phyloP scores from a whole-genome alignment of 2,113 vertebrate species.

The Chauna torquata region DNA sequence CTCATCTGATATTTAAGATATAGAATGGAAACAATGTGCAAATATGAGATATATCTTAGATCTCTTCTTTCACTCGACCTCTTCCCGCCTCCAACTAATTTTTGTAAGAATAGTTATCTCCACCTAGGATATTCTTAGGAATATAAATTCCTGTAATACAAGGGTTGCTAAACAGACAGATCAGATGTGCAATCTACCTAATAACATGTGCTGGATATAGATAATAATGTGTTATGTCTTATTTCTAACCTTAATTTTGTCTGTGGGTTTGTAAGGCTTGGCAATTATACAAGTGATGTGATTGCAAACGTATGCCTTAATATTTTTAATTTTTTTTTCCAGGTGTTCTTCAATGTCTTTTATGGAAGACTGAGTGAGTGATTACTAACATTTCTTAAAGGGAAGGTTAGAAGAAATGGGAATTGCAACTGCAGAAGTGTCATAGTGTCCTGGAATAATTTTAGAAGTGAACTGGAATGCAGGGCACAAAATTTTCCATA shows the following conservation, averaged over 20 bases:
- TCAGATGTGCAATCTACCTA: background rate
- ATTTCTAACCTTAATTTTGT: conserved; percentile 9
- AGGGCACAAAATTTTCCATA: background rate
- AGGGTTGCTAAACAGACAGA: background rate
- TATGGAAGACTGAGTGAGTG: background rate
- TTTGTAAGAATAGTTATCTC: background rate
- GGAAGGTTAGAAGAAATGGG: background rate
- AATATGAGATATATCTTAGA: background rate
- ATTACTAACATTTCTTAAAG: background rate
- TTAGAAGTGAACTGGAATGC: background rate
- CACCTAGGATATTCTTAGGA: background rate
- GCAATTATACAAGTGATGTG: background rate
- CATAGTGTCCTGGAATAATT: background rate
- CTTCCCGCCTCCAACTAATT: background rate
- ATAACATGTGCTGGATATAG: background rate
- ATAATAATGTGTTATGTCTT: background rate
- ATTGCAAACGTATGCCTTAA: background rate
- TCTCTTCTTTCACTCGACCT: background rate
- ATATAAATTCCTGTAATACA: background rate
- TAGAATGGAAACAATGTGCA: background rate
- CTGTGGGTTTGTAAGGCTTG: background rate
- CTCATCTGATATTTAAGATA: background rate
- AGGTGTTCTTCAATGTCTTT: background rate
- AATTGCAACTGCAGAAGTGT: background rate
- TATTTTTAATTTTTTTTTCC: background rate